Base-by-base conservation (phyloP, 2,113 vertebrate genomes). In the Ursus arctos region DNA sequence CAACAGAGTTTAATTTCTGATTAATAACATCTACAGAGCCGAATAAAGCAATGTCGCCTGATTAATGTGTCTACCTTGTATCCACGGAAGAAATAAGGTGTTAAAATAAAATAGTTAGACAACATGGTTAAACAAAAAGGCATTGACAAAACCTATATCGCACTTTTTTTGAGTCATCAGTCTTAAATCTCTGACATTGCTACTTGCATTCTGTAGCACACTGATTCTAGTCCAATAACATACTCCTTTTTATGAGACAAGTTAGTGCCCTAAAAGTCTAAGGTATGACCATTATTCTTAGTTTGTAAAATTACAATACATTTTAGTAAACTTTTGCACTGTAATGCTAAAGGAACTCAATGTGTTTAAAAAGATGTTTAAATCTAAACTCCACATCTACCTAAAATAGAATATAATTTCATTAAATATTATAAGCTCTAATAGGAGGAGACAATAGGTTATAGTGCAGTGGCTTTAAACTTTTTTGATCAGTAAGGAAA, bases 1-100 rank as follows among this genome's bases (percentile, higher is more conserved):
- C 14, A 43, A 31, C 33, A 63, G 12, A 94, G 81, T 88, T 87
- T 97, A 96, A 92, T 96, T 94, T 59, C 84, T 59, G 76, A 92
- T 91, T 97, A 90, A 95, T 26, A 88, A 77, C 21, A 69, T 61
- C 55, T 92, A 53, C 14, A 49, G 77, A 94, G 61, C n/a, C 26
- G 4, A 97, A 86, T 92, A 85, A 95, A 94, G 51, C 11, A 81
- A 82, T 13, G n/a, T 10, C 2, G 14, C 61, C 21, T 92, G 61
- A 92, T 92, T 79, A 81, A n/a, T 84, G 12, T 83, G 28, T 49
- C 49, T 88, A n/a, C 80, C 11, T 74, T 90, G 10, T 76, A 77
- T 47, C 21, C 40, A 85, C 3, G 72, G 57, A 36, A 72, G 40
- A 96, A 97, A 89, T 55, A 95, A 82, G 21, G 7, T 88, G 1